Percentiles rank a stretch among this genome's conserved stretches.
These are phyloP conservation scores for Enteromius unitaeniatus DNA, from an alignment of 2,797 vertebrate species.

Conservation along the genomic window DNA sequence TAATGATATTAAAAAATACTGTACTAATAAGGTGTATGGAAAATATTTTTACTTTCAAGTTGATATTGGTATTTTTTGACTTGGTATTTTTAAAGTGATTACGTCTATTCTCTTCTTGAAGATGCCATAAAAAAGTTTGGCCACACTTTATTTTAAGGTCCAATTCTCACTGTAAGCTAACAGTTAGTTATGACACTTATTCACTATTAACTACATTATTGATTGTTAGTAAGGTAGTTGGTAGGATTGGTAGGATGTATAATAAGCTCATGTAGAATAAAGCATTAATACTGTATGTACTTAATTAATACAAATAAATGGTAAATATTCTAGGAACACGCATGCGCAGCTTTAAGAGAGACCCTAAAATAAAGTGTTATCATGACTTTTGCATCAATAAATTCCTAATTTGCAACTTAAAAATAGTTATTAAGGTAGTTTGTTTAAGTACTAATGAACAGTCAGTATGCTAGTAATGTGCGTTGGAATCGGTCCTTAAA, in stretches of 20 bases:
- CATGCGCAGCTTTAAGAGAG: neutral
- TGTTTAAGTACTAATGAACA: too few relatives aligned
- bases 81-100: neutral
- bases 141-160: neutral
- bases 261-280: neutral
- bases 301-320: neutral
- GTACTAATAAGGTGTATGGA: neutral
- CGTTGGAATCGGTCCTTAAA: neutral
- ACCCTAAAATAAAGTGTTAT: neutral
- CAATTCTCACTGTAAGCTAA: neutral
- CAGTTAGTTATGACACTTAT: neutral
- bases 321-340: neutral
- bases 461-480: too few relatives aligned
- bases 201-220: too few relatives aligned
- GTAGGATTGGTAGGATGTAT: neutral
- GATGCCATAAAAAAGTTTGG: neutral
- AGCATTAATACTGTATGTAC: neutral
- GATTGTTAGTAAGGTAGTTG: neutral
- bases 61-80: neutral
- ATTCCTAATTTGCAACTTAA: too few relatives aligned
- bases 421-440: too few relatives aligned
- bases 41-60: neutral
- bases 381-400: too few relatives aligned
- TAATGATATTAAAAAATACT: too few relatives aligned
- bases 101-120: neutral